These are phyloP conservation scores for Notamacropus eugenii DNA, from an alignment of 2,797 vertebrate species.

Conservation along the genomic window DNA sequence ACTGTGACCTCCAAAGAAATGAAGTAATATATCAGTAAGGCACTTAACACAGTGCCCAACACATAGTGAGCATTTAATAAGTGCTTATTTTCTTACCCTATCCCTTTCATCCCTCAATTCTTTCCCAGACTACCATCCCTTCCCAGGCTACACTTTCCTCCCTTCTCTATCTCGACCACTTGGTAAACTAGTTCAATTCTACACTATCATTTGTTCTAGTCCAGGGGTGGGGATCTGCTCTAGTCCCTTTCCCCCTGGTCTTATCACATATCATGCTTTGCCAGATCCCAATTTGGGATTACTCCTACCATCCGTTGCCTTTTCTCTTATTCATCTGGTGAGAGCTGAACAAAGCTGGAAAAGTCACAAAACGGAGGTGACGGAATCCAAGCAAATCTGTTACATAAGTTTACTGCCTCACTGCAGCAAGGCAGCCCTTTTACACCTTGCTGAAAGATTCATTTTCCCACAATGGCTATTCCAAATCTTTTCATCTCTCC, in stretches of 20 bases:
- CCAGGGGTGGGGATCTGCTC: not conserved
- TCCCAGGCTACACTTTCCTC: not conserved
- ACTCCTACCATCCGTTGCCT: not conserved
- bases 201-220: not conserved
- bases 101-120: not conserved
- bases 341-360: not conserved
- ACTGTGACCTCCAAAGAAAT: not conserved
- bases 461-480: not conserved
- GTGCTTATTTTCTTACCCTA: not conserved
- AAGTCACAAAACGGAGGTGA: not conserved
- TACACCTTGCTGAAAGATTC: not conserved
- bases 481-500: not conserved
- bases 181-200: not conserved
- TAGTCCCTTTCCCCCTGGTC: not conserved
- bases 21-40: not conserved
- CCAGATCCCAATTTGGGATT: not conserved
- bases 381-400: not conserved
- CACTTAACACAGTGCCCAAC: not conserved
- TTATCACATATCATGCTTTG: not conserved
- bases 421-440: not conserved
- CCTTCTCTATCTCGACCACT: not conserved
- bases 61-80: not conserved
- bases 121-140: not conserved
- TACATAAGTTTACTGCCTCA: not conserved
- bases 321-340: not conserved